These are phyloP conservation scores for Callaeas wilsoni DNA, from an alignment of 2,113 vertebrate genomes.

Conservation along the genomic window DNA sequence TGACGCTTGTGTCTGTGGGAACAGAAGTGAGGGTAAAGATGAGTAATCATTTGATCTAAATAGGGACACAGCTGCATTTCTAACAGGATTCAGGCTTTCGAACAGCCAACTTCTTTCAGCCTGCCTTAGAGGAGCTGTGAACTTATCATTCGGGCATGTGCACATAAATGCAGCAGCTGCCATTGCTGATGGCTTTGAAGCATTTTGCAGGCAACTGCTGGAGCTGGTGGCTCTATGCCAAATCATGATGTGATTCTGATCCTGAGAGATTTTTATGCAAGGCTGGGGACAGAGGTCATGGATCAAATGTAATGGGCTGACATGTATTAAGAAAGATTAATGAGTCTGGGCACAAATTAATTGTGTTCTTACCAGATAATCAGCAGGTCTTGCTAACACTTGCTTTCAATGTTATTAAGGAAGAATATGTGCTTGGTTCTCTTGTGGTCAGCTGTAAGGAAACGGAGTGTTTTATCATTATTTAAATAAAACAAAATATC, in stretches of 20 bases:
- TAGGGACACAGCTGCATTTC: slow-evolving; percentile 48
- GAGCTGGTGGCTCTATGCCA: slow-evolving; percentile 34
- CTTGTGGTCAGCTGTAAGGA: background rate
- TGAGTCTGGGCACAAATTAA: slow-evolving; percentile 70
- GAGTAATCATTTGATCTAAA: slow-evolving; percentile 14
- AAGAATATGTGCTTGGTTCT: background rate
- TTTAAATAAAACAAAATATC: slow-evolving; percentile 6
- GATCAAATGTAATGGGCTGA: slow-evolving; percentile 62
- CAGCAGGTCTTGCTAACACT: slow-evolving; percentile 45
- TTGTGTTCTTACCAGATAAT: slow-evolving; percentile 58
- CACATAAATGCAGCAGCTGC: slow-evolving; percentile 42
- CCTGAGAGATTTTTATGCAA: slow-evolving; percentile 55
- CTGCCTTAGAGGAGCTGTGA: slow-evolving; percentile 43
- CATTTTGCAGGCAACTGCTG: slow-evolving; percentile 28
- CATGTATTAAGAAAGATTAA: slow-evolving; percentile 68
- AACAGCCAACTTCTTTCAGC: background rate
- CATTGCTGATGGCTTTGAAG: slow-evolving; percentile 35
- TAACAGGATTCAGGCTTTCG: slow-evolving; percentile 6
- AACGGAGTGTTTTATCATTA: background rate
- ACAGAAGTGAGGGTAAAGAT: background rate
- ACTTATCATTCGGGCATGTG: slow-evolving; percentile 1
- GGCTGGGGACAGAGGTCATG: slow-evolving; percentile 52
- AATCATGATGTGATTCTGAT: slow-evolving; percentile 26
- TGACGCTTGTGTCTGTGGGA: background rate
- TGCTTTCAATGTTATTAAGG: slow-evolving; percentile 23